Conservation (phyloP, 2,888 invertebrate species). For the Tineola bisselliella region DNA sequence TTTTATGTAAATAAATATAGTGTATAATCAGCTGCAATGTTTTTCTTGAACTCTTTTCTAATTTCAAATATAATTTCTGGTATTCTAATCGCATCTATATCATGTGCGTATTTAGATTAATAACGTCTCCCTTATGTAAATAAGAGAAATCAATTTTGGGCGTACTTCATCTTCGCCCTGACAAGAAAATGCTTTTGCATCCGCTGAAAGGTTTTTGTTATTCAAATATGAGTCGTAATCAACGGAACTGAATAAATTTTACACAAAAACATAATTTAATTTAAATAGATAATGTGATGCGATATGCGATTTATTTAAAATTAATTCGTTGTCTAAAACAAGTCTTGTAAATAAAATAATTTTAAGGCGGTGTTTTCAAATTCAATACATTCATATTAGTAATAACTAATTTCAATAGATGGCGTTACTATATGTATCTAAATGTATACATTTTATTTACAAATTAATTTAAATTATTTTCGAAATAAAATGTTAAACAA, state of each 20-base stretch:
- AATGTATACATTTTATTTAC: too few relatives aligned
- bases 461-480: too few relatives aligned
- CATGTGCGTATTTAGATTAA: neutral
- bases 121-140: neutral
- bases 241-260: neutral
- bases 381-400: too few relatives aligned
- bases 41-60: constrained; percentile 16
- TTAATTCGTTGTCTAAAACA: too few relatives aligned
- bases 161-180: neutral
- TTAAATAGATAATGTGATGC: neutral
- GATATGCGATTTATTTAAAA: neutral
- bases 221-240: neutral
- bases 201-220: neutral
- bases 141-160: neutral
- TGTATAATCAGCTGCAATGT: constrained; percentile 41
- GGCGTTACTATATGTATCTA: too few relatives aligned
- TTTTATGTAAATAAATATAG: constrained; percentile 46
- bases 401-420: too few relatives aligned
- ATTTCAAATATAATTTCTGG: too few relatives aligned
- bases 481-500: too few relatives aligned
- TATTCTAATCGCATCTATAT: too few relatives aligned
- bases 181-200: constrained; percentile 4
- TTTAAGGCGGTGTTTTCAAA: too few relatives aligned
- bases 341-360: too few relatives aligned
- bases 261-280: neutral